Evolutionary conservation across 2,113 vertebrate species (phyloP).

Genomic region (Tachysurus vachellii): DNA sequence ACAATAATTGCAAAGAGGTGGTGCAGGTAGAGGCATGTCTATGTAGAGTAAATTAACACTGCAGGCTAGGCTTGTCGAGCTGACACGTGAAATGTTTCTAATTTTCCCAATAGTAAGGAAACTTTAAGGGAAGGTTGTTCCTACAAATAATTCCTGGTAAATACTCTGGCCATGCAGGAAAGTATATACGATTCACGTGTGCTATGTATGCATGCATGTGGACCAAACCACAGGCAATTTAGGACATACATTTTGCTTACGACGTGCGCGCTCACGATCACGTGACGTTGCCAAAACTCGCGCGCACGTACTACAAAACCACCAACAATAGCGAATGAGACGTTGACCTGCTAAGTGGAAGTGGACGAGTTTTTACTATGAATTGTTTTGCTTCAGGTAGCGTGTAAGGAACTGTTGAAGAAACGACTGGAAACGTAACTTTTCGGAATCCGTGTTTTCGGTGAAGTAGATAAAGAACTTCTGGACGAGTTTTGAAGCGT

Average conservation of each 20-base stretch:
- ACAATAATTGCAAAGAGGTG: neutral
- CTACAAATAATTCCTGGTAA: neutral
- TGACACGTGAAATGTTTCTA: neutral
- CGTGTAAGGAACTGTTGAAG: neutral
- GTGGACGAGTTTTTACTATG: neutral
- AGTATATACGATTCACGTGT: neutral
- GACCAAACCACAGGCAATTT: neutral
- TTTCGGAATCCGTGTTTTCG: neutral
- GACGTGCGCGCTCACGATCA: conserved; percentile 43
- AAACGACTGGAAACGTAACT: neutral
- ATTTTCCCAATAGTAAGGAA: neutral
- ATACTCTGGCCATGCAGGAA: neutral
- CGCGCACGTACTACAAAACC: conserved; percentile 29
- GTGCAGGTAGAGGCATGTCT: neutral
- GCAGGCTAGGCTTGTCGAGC: neutral
- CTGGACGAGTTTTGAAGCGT: neutral
- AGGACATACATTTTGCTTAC: neutral
- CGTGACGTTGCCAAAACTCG: neutral
- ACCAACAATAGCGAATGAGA: neutral
- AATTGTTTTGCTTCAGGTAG: neutral
- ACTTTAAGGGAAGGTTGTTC: neutral
- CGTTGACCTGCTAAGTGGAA: conserved; percentile 8
- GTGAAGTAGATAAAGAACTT: neutral
- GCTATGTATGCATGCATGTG: neutral
- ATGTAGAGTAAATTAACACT: neutral